These are phyloP conservation scores for Tigriopus californicus DNA, from an alignment of 2,888 invertebrate species.

Conservation along the genomic window DNA sequence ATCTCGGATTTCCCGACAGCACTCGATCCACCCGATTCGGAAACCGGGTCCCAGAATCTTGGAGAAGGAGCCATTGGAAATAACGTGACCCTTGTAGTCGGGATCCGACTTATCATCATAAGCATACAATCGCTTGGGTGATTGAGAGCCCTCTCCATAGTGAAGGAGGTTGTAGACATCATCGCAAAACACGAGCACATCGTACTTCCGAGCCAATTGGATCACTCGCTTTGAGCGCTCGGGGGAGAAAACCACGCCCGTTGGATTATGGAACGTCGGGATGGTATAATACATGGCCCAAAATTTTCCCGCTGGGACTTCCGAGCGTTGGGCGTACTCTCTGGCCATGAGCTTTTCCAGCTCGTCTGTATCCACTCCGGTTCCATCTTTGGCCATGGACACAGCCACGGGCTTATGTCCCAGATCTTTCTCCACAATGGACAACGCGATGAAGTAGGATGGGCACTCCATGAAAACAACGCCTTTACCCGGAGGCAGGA, in stretches of 20 bases:
- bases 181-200: conserved; percentile 35
- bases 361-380: conserved; percentile 32
- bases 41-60: conserved; percentile 43
- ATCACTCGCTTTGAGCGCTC: conserved; percentile 24
- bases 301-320: conserved; percentile 30
- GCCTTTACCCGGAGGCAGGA: conserved; percentile 34
- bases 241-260: conserved; percentile 33
- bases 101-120: conserved; percentile 30
- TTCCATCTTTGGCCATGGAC: conserved; percentile 31
- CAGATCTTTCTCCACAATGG: conserved; percentile 36
- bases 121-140: conserved; percentile 35
- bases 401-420: conserved; percentile 35
- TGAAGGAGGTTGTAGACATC: conserved; percentile 43
- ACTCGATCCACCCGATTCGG: conserved; percentile 45
- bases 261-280: conserved; percentile 41
- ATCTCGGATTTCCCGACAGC: conserved; percentile 29
- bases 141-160: conserved; percentile 28
- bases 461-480: conserved; percentile 43
- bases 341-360: conserved; percentile 30
- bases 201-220: conserved; percentile 24
- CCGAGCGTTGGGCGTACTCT: conserved; percentile 24
- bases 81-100: conserved; percentile 28
- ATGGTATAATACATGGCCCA: conserved; percentile 39
- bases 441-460: conserved; percentile 41
- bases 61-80: conserved; percentile 44